These are phyloP conservation scores for Bacillus rossius DNA, from an alignment of 1,140 invertebrate genomes.

Conservation along the genomic window DNA sequence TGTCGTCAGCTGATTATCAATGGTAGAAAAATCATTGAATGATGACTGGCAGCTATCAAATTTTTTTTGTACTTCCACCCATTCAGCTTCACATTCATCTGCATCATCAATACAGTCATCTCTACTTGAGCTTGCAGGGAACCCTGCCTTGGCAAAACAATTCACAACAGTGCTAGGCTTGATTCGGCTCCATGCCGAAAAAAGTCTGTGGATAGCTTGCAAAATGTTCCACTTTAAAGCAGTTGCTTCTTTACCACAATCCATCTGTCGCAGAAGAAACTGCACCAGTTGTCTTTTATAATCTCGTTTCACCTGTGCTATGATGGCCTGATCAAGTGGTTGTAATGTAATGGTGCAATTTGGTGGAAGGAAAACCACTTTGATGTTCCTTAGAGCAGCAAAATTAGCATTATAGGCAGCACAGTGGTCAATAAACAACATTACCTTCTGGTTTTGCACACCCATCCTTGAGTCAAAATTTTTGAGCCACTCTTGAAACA, in stretches of 20 bases:
- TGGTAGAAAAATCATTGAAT: too few relatives aligned
- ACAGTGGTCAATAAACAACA: too few relatives aligned
- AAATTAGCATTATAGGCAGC: constrained; percentile 23
- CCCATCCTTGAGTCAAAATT: neutral
- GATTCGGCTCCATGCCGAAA: constrained; percentile 15
- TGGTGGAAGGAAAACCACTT: constrained; percentile 30
- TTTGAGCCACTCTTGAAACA: constrained; percentile 10
- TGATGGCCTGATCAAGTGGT: constrained; percentile 37
- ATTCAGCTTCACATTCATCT: too few relatives aligned
- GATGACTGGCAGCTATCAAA: too few relatives aligned
- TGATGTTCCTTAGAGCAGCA: constrained; percentile 23
- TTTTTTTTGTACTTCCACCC: too few relatives aligned
- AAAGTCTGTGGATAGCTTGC: neutral
- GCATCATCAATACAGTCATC: too few relatives aligned
- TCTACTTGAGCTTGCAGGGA: too few relatives aligned
- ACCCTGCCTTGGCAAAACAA: too few relatives aligned
- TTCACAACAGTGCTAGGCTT: neutral
- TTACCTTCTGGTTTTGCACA: constrained; percentile 23
- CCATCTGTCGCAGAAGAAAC: constrained; percentile 8
- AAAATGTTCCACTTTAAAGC: constrained; percentile 15
- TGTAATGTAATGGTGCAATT: constrained; percentile 36
- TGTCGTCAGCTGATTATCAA: too few relatives aligned
- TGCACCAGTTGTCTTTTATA: too few relatives aligned
- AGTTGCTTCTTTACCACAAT: constrained; percentile 23
- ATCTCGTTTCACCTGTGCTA: constrained; percentile 6